These are phyloP conservation scores for Agrochola lychnidis DNA, from an alignment of 2,888 invertebrate species.

Conservation along the genomic window DNA sequence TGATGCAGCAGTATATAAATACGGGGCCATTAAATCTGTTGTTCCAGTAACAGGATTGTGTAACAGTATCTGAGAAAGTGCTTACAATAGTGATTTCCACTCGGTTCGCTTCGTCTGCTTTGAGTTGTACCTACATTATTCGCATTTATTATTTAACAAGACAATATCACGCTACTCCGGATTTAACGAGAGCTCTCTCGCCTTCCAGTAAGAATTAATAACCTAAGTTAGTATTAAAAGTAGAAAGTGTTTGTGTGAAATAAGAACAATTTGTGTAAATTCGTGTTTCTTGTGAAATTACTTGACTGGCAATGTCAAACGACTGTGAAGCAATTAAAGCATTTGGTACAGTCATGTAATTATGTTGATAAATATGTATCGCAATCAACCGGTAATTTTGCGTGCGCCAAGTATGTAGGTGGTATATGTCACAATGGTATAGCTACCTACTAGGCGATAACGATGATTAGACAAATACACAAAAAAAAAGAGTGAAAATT, in stretches of 20 bases:
- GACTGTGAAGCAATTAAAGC: constrained; percentile 45
- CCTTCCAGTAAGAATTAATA: constrained; percentile 48
- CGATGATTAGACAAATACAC: background rate
- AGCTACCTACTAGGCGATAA: background rate
- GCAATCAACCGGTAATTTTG: constrained; percentile 41
- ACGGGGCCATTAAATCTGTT: constrained; percentile 57
- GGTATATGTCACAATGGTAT: constrained; percentile 6
- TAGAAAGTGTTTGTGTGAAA: constrained; percentile 51
- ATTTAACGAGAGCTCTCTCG: constrained; percentile 50
- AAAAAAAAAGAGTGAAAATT: background rate
- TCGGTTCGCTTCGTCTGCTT: constrained; percentile 59
- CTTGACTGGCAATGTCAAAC: constrained; percentile 41
- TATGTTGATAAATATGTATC: constrained; percentile 46
- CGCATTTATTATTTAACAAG: constrained; percentile 63
- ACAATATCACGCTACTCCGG: constrained; percentile 56
- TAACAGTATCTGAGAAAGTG: constrained; percentile 61
- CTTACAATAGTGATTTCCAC: constrained; percentile 60
- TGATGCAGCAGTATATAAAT: constrained; percentile 48
- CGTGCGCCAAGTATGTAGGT: constrained; percentile 10
- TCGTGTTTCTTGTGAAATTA: constrained; percentile 47
- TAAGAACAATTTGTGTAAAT: constrained; percentile 41
- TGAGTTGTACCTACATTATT: constrained; percentile 56
- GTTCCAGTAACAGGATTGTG: constrained; percentile 60
- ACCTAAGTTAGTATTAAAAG: constrained; percentile 44
- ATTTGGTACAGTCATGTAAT: constrained; percentile 27